Evolutionary conservation across 2,797 vertebrate genomes (phyloP), one percentile per base, ranked within the genome.

Genomic region (Acanthurus tractus): DNA sequence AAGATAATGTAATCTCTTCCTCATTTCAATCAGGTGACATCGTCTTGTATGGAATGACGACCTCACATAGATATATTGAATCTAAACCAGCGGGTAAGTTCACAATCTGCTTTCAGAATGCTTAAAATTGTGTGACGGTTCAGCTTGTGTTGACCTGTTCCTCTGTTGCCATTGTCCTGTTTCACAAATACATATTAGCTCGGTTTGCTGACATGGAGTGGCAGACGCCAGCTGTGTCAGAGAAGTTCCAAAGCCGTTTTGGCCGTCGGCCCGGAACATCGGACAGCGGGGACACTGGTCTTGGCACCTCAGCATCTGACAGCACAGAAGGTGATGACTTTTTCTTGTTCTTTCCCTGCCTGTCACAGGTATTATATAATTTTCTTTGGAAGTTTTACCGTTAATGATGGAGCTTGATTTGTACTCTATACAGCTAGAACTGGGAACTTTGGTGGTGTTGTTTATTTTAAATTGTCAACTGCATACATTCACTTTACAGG

Each of bases 261-360:
- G 95, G 96, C 87, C 94, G 92, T 36, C 94, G 94, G 17, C 91
- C 95, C 4, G 96, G 95, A 36, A 90, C 93, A 85, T 91, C 94
- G 0, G 96, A 96, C 89, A 95, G 95, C 0, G 85, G 93, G 73
- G 96, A 96, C 64, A 95, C 95, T 0, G 95, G 94, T 66, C 90
- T 96, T 18, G 96, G 96, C 56, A 95, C 95, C 36, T 96, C 96
- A 52, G 94, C 95, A 70, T 96, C 96, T 1, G 96, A 96, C 92
- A 95, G 95, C 92, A 92, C 95, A 6, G 97, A 98, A 90, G 98
- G 98, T 99, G 93, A 96, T 73, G 78, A 73, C 69, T 77, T 69
- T 74, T 76, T 54, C 48, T 69, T 84, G 62, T 70, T 86, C 69
- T 66, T 81, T 45, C 23, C 25, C 54, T 75, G 45, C 67, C 57